Evolutionary conservation across 2,113 vertebrate species (phyloP).

Genomic region (Proteles cristata): DNA sequence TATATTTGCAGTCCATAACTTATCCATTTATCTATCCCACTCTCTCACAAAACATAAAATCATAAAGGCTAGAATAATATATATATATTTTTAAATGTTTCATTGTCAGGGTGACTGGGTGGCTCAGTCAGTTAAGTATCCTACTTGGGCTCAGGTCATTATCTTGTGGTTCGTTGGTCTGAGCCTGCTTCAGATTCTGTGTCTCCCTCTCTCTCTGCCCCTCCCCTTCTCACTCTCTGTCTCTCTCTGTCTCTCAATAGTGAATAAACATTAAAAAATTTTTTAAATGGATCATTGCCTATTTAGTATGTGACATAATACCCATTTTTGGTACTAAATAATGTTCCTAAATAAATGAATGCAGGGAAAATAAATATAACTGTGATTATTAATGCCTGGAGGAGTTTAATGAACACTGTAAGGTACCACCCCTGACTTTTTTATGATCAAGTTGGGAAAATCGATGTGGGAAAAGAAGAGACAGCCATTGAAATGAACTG

Average conservation of each 20-base stretch:
- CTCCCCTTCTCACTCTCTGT: no score
- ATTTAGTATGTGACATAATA: neutral
- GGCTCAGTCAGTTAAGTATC: no score
- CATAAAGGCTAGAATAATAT: neutral
- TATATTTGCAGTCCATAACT: neutral
- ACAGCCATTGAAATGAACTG: slow-evolving; percentile 68
- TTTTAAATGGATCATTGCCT: neutral
- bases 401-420: neutral
- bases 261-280: no score
- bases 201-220: no score
- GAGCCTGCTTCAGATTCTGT: no score
- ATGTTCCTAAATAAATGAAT: neutral
- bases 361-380: neutral
- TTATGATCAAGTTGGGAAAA: slow-evolving; percentile 24
- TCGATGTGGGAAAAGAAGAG: neutral
- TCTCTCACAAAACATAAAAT: neutral
- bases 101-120: neutral
- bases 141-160: no score
- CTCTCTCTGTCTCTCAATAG: no score
- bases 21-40: neutral
- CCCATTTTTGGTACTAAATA: neutral
- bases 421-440: neutral
- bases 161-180: no score
- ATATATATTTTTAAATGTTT: no score
- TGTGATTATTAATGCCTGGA: neutral